Evolutionary conservation across 2,797 vertebrate genomes (phyloP).

Genomic region (Syngnathus rostellatus): DNA sequence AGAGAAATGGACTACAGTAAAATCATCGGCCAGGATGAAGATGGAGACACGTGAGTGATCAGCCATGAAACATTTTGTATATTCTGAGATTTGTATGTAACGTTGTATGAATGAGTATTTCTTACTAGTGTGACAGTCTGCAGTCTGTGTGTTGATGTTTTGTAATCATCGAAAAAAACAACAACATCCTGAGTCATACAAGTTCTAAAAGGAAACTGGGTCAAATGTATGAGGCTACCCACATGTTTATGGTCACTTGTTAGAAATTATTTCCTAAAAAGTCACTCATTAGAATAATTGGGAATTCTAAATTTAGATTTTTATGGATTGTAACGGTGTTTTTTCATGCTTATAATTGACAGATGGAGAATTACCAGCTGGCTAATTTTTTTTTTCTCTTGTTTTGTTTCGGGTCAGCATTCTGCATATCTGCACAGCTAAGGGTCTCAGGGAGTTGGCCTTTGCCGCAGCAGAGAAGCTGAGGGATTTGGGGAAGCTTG

Average conservation of each 20-base stretch:
- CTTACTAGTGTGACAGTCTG: neutral
- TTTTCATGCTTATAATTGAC: neutral
- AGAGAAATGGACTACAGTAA: slow-evolving; percentile 68
- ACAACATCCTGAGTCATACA: neutral
- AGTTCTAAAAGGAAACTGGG: neutral
- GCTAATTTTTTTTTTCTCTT: slow-evolving; percentile 11
- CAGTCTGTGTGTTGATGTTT: neutral
- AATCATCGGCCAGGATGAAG: slow-evolving; percentile 78
- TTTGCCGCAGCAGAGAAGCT: slow-evolving; percentile 78
- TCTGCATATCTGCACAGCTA: slow-evolving; percentile 83
- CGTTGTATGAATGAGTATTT: neutral
- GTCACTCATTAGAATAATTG: neutral
- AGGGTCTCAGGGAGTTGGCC: slow-evolving; percentile 76
- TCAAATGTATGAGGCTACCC: neutral
- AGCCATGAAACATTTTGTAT: neutral
- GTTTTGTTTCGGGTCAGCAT: slow-evolving; percentile 60
- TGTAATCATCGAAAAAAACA: slow-evolving; percentile 1
- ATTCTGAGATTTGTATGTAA: neutral
- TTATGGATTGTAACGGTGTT: neutral
- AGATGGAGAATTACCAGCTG: neutral
- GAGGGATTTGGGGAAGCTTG: slow-evolving; percentile 64
- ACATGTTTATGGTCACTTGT: neutral
- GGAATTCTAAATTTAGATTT: neutral
- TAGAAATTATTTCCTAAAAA: neutral
- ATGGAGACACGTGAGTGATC: slow-evolving; percentile 77